Base-by-base conservation (phyloP, 2,797 vertebrate species). In the Xiphophorus birchmanni region DNA sequence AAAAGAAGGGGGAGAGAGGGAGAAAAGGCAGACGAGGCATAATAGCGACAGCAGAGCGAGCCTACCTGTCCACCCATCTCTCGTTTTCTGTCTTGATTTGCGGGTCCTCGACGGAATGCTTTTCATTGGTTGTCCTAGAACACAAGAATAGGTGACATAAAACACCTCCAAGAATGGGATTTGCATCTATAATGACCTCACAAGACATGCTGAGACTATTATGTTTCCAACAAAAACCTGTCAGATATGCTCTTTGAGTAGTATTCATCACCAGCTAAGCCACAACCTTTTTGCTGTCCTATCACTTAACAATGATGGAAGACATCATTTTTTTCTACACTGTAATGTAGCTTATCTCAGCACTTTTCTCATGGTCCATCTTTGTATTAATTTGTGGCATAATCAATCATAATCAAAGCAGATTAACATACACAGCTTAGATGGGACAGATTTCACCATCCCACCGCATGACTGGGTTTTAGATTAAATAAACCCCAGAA, bases 61-160 rank as follows among this genome's bases (percentile, higher is more conserved):
- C 86, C 79, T 92, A 92, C 91, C 93, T 95, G 94, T 95, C 94
- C 92, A 82, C 93, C 93, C 89, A 89, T 85, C 88, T 89, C 92
- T 92, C 87, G 85, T 88, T 86, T 89, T 74, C 86, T 26, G 80
- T 82, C 87, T 91, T 95, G 94, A 96, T 95, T 95, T 95, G 95
- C 90, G 87, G 89, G 88, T 92, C 87, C 90, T 92, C 88, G 37
- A 83, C 23, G 85, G 91, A 91, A 84, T 89, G 69, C 87, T 89
- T 86, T 88, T 76, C n/a, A 63, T 45, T 52, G 84, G 90, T 78
- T 80, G 79, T 82, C 86, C 84, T 60, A 73, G 82, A 91, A 91
- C 93, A 94, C 90, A 94, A 84, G 92, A 94, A 89, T 92, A 93
- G 96, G 93, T 95, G 95, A 93, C 90, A 91, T 92, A 90, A 93